A percentile compares a stretch with the other conserved stretches of the same genome.
These are phyloP conservation scores for Pteronura brasiliensis DNA, from an alignment of 2,113 vertebrate genomes.

Conservation along the genomic window DNA sequence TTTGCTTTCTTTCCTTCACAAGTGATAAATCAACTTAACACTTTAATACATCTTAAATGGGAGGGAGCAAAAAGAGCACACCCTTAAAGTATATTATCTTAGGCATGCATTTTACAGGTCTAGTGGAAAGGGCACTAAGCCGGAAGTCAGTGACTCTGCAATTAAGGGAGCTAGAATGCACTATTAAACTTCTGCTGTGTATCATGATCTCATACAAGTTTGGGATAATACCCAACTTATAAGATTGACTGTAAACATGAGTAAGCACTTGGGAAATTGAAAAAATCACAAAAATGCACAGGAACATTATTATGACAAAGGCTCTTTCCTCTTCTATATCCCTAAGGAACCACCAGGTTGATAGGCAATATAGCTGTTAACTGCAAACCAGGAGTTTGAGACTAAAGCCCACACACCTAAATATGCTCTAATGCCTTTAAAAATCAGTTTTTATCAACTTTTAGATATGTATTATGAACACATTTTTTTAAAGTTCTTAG, in stretches of 20 bases:
- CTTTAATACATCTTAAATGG: conserved; percentile 2
- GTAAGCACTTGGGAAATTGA: background rate
- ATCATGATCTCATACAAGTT: background rate
- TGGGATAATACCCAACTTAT: background rate
- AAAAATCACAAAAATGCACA: background rate
- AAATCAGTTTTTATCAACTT: background rate
- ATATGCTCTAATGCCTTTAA: background rate
- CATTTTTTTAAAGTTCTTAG: background rate
- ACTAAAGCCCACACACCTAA: background rate
- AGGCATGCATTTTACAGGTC: background rate
- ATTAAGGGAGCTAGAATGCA: background rate
- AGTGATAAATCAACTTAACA: conserved; percentile 38
- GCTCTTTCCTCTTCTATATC: background rate
- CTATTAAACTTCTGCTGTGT: background rate
- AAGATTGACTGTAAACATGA: background rate
- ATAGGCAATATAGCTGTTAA: background rate
- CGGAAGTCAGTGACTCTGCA: background rate
- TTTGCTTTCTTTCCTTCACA: conserved; percentile 35
- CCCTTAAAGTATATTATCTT: background rate
- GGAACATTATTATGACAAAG: background rate
- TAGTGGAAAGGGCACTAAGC: background rate
- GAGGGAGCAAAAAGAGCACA: background rate
- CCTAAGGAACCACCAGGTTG: background rate
- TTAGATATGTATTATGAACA: background rate
- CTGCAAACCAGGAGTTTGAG: background rate